Evolutionary conservation across 1,140 invertebrate genomes (phyloP).

Genomic region (Drosophila arawakana): DNA sequence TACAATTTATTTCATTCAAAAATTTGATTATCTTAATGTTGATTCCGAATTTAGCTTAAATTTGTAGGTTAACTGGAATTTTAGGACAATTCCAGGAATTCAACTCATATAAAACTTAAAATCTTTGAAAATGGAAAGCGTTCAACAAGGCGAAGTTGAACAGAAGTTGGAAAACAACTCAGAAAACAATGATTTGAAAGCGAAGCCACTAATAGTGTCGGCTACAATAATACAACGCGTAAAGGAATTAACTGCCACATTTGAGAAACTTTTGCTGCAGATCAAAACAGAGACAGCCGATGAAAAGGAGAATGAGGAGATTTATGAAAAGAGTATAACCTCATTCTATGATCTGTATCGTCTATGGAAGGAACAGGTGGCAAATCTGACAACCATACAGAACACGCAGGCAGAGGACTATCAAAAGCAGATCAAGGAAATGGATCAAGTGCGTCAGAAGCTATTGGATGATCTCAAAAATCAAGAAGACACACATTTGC

Average conservation of each 20-base stretch:
- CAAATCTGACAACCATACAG: conserved; percentile 5
- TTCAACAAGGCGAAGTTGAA: not conserved
- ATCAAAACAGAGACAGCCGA: not conserved
- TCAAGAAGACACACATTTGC: conserved; percentile 1
- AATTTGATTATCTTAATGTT: not conserved
- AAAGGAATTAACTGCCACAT: not conserved
- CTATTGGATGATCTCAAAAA: not conserved
- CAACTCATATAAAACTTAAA: too few species aligned
- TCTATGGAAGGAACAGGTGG: conserved; percentile 2
- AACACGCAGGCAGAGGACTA: conserved; percentile 5
- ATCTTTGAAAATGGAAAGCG: not conserved
- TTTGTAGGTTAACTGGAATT: not conserved
- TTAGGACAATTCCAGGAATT: not conserved
- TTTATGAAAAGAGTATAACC: not conserved
- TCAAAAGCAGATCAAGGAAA: not conserved
- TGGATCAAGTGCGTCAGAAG: not conserved
- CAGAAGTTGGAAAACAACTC: not conserved
- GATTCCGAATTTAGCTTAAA: not conserved
- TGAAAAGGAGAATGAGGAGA: not conserved
- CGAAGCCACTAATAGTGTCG: not conserved
- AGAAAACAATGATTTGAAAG: too few species aligned
- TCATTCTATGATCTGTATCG: not conserved
- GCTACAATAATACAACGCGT: not conserved
- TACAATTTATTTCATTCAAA: not conserved
- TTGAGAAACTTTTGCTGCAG: not conserved